Percentiles rank a stretch among this genome's conserved stretches.
These are phyloP conservation scores for Eulithis testata DNA, from an alignment of 2,888 invertebrate genomes.

Conservation along the genomic window DNA sequence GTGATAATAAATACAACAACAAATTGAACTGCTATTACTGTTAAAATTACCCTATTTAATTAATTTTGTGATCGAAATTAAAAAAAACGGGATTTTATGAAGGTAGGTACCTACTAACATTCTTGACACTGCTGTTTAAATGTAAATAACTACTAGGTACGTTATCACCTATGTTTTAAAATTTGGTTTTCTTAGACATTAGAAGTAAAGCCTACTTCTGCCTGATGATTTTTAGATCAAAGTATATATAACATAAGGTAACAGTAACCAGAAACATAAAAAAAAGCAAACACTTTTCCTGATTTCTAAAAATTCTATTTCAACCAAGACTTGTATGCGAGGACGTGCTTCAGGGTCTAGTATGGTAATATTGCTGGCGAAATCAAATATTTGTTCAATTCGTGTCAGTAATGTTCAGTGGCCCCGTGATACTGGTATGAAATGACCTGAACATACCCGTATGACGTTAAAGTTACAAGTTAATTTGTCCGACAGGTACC, in stretches of 20 bases:
- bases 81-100: not conserved
- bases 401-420: conserved; percentile 54
- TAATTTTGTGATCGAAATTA: not conserved
- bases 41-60: not conserved
- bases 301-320: conserved; percentile 44
- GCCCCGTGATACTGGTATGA: conserved; percentile 35
- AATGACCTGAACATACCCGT: conserved; percentile 24
- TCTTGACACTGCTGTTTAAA: too few relatives aligned
- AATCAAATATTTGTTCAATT: conserved; percentile 64
- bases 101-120: too few relatives aligned
- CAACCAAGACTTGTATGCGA: conserved; percentile 41
- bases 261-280: conserved; percentile 19
- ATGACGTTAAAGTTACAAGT: conserved; percentile 26
- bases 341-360: conserved; percentile 39
- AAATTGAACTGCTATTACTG: conserved; percentile 12
- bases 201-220: too few relatives aligned
- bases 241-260: conserved; percentile 15
- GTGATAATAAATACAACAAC: conserved; percentile 14
- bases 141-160: too few relatives aligned
- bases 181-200: too few relatives aligned
- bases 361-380: conserved; percentile 61
- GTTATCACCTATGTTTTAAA: too few relatives aligned
- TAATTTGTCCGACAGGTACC: conserved; percentile 20
- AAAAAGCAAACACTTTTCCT: conserved; percentile 33
- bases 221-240: not conserved